A percentile compares a stretch with the other conserved stretches of the same genome.
Conservation (phyloP, 1,140 invertebrate species). For the Neodiprion virginianus region DNA sequence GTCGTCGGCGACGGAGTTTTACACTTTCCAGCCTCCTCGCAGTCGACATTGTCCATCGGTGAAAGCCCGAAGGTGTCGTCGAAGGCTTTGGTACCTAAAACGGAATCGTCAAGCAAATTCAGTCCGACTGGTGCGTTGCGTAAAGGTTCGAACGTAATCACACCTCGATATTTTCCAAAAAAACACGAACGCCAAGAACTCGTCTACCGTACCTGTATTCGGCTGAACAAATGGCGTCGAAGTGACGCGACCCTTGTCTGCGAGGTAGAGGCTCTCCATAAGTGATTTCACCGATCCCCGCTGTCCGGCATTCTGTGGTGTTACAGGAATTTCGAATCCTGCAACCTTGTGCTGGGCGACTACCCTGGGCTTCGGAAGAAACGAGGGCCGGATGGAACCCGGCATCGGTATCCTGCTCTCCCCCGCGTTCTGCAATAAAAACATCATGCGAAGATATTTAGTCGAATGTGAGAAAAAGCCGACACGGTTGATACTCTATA, state of each 20-base stretch:
- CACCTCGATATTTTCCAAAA: too few species aligned
- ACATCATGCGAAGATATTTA: too few species aligned
- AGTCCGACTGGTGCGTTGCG: too few species aligned
- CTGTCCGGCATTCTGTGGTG: not conserved
- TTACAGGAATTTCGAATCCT: not conserved
- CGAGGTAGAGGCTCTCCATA: not conserved
- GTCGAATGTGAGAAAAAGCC: too few species aligned
- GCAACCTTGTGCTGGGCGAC: constrained; percentile 35
- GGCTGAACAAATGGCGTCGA: not conserved
- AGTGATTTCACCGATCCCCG: not conserved
- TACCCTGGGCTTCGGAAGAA: constrained; percentile 48
- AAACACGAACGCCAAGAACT: too few species aligned
- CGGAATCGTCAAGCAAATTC: too few species aligned
- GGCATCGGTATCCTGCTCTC: constrained; percentile 54
- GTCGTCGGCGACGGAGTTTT: not conserved
- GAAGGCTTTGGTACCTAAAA: not conserved
- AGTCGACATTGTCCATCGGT: not conserved
- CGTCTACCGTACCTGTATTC: not conserved
- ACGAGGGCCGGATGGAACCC: constrained; percentile 48
- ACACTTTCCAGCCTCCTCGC: constrained; percentile 52
- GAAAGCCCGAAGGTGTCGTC: not conserved
- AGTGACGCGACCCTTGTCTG: not conserved
- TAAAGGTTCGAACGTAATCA: too few species aligned
- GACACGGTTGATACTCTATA: too few species aligned
- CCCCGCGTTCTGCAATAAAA: constrained; percentile 44